Conservation (phyloP, 2,797 vertebrate genomes). For the Pseudochaenichthys georgianus region DNA sequence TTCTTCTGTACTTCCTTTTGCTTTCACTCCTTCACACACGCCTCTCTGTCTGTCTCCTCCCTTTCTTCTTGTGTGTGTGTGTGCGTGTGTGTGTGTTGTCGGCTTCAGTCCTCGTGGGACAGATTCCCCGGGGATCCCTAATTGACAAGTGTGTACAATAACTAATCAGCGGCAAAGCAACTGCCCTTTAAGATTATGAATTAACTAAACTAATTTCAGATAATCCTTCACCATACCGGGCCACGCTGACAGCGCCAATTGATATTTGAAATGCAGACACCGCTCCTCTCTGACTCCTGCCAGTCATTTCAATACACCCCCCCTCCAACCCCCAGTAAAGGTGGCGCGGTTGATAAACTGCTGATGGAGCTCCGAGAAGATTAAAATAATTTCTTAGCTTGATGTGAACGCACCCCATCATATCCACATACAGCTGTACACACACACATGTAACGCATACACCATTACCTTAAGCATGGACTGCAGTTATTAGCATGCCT, state of each 20-base stretch:
- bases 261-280: constrained; percentile 78
- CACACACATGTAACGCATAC: constrained; percentile 21
- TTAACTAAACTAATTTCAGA: constrained; percentile 85
- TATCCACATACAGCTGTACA: constrained; percentile 10
- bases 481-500: constrained; percentile 29
- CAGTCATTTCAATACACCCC: constrained; percentile 62
- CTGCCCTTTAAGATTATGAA: constrained; percentile 85
- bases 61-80: neutral
- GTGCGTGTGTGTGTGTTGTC: constrained; percentile 8
- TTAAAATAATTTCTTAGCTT: constrained; percentile 70
- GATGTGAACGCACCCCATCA: constrained; percentile 26
- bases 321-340: constrained; percentile 49
- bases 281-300: constrained; percentile 64
- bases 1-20: neutral
- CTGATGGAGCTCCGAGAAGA: constrained; percentile 71
- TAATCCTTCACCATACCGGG: constrained; percentile 78
- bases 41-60: constrained; percentile 18
- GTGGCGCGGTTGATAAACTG: constrained; percentile 70
- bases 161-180: constrained; percentile 82
- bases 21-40: neutral
- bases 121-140: constrained; percentile 76
- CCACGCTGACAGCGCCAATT: constrained; percentile 68
- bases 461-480: constrained; percentile 32
- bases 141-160: constrained; percentile 86
- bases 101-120: constrained; percentile 43